These are phyloP conservation scores for Sarcoramphus papa DNA, from an alignment of 2,797 vertebrate genomes.

Conservation along the genomic window DNA sequence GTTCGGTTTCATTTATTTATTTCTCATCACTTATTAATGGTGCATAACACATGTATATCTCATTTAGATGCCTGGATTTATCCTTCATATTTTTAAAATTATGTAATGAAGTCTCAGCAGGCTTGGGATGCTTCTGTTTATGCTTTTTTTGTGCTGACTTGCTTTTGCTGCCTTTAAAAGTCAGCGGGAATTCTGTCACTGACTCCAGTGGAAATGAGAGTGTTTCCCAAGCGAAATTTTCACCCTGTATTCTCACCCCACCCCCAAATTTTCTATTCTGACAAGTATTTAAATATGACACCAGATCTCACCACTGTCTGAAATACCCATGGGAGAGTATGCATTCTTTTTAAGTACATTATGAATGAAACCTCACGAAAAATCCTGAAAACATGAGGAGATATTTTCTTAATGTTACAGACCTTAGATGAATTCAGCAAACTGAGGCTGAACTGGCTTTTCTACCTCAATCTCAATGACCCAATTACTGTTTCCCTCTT, in stretches of 20 bases:
- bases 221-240: neutral
- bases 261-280: neutral
- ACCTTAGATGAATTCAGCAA: neutral
- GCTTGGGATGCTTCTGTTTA: neutral
- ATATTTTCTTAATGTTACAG: neutral
- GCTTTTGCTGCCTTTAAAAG: neutral
- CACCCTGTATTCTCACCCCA: neutral
- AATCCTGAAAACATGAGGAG: neutral
- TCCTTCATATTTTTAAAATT: slow-evolving; percentile 15
- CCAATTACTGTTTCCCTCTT: neutral
- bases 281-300: neutral
- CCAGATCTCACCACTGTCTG: neutral
- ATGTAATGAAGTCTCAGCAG: neutral
- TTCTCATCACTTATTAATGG: slow-evolving; percentile 53
- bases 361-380: neutral
- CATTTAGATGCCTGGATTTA: slow-evolving; percentile 42
- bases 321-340: neutral
- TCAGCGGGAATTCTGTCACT: neutral
- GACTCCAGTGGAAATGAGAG: neutral
- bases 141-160: neutral
- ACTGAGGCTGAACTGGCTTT: neutral
- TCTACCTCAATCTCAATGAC: neutral
- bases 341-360: neutral
- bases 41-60: slow-evolving; percentile 11
- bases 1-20: slow-evolving; percentile 39